Conservation (phyloP, 2,888 invertebrate genomes). For the Nomada hirtipes region DNA sequence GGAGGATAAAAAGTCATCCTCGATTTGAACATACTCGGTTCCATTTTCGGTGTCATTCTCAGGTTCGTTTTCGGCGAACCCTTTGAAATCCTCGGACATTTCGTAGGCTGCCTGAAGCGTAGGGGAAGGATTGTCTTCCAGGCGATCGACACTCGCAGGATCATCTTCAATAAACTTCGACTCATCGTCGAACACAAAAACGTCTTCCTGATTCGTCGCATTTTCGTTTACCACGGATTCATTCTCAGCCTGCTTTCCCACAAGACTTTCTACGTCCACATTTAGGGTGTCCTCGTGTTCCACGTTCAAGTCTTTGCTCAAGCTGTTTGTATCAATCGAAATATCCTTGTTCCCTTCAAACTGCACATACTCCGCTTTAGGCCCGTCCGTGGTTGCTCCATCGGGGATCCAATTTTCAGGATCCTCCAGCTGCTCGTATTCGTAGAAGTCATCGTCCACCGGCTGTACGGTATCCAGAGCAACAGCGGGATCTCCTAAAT, state of each 20-base stretch:
- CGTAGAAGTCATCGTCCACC: conserved; percentile 77
- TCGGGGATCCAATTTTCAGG: conserved; percentile 57
- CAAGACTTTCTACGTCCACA: conserved; percentile 2
- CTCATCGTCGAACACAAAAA: conserved; percentile 13
- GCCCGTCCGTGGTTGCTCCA: conserved; percentile 7
- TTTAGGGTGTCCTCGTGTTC: conserved; percentile 30
- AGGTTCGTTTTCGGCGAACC: conserved; percentile 31
- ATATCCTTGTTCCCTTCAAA: conserved; percentile 7
- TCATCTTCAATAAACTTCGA: background rate
- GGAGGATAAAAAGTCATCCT: conserved; percentile 38
- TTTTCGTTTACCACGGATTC: background rate
- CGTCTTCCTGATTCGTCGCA: conserved; percentile 1
- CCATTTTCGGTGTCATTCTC: conserved; percentile 8
- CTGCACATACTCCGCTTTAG: conserved; percentile 28
- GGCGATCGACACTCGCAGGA: background rate
- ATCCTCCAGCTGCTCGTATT: conserved; percentile 76
- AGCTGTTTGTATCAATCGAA: conserved; percentile 9
- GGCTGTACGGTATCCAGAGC: conserved; percentile 70
- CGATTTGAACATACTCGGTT: conserved; percentile 31
- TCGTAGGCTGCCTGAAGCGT: conserved; percentile 26
- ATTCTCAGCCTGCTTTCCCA: conserved; percentile 12
- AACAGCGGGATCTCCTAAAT: conserved; percentile 78
- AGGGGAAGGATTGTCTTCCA: background rate
- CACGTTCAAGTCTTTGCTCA: conserved; percentile 25
- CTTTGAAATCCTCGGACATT: background rate